Base-by-base conservation (phyloP, 1,140 invertebrate genomes). In the Phortica variegata region DNA sequence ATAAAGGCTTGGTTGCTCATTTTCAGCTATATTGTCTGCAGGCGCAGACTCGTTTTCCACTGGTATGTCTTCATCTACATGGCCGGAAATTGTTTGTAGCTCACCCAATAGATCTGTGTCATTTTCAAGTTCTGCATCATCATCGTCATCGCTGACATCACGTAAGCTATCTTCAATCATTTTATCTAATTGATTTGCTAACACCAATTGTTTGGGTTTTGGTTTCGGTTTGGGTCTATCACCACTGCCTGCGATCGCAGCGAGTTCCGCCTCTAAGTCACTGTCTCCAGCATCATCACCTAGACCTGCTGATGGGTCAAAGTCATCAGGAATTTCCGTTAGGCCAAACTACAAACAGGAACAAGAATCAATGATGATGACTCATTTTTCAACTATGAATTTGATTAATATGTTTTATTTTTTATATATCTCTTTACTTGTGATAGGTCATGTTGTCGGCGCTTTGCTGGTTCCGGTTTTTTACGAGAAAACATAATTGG, bases 241-340 rank as follows among this genome's bases (percentile, higher is more conserved):
- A 37, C 78, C 77, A 21, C 82, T 83, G 34, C 83, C 79, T 46
- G 86, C 82, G 29, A 95, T 82, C 3, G 87, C 88, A 39, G 86
- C 81, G 41, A 95, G 77, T 76, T 96, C 92, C 17, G 90, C 90
- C 77, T 95, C 92, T 18, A 95, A 78, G 65, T 91, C 90, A 49
- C 85, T 86, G 66, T 94, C 89, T 72, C 84, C 80, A 1, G 74
- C 80, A 61, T 85, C 84, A 56, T 81, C 79, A 0, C 54, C 70
- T 32, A 51, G 61, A 12, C 77, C 78, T 32, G 77, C 79, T 47
- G 82, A 78, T 58, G 82, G 81, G 70, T 73, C 69, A 53, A 87
- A 79, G 53, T 82, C 78, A 47, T 83, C 81, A 40, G 85, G 83
- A 36, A 90, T 82, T 77, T 88, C 84, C 63, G 90, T 82, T 49